Conservation (phyloP, 2,888 invertebrate genomes). For the Agriopis aurantiaria region DNA sequence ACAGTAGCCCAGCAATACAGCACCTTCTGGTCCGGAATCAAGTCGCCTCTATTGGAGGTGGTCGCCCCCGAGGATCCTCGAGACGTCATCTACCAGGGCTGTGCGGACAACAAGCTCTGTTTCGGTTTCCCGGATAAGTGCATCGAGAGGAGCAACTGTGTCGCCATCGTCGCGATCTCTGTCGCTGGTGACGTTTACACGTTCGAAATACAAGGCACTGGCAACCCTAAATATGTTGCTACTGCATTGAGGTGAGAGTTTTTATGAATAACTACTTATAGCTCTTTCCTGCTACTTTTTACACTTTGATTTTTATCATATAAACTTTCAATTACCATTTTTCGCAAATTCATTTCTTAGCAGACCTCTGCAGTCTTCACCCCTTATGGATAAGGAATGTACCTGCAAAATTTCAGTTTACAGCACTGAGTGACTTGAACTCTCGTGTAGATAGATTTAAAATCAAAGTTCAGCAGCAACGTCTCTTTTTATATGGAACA, state of each 20-base stretch:
- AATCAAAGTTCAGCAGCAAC: no score
- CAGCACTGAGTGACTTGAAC: no score
- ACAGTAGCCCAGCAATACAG: constrained; percentile 92
- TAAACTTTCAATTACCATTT: no score
- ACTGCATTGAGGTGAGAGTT: constrained; percentile 88
- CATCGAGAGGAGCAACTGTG: constrained; percentile 88
- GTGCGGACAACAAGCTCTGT: constrained; percentile 90
- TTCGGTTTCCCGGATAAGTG: constrained; percentile 93
- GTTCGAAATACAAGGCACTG: constrained; percentile 78
- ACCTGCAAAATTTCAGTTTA: no score
- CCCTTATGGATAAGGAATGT: no score
- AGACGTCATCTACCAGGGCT: constrained; percentile 91
- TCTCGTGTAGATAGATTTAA: no score
- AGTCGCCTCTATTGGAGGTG: constrained; percentile 90
- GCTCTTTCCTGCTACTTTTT: no score
- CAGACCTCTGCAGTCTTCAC: no score
- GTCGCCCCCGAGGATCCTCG: constrained; percentile 80
- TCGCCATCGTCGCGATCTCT: constrained; percentile 88
- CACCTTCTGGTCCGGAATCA: constrained; percentile 92
- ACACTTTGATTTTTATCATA: no score
- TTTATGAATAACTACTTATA: not conserved
- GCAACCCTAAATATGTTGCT: constrained; percentile 90
- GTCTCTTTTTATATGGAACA: no score
- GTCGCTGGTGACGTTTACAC: constrained; percentile 84
- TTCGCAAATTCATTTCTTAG: no score